Percentiles rank a stretch among this genome's conserved stretches.
These are phyloP conservation scores for Arenaria interpres DNA, from an alignment of 2,113 vertebrate species.

Conservation along the genomic window DNA sequence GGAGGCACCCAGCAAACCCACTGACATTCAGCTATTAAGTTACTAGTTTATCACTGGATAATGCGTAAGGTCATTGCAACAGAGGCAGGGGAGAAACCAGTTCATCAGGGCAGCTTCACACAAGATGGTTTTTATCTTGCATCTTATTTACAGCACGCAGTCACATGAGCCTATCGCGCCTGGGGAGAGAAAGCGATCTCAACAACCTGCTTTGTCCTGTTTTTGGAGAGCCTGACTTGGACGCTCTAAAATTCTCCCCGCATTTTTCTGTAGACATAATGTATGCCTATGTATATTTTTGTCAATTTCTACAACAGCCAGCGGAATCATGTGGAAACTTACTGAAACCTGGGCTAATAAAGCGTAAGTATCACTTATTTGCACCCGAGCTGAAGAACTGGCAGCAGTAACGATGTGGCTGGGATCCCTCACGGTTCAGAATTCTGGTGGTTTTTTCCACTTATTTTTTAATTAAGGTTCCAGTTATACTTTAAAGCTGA, in stretches of 20 bases:
- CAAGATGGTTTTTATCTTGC: neutral
- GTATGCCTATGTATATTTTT: neutral
- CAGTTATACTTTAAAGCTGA: neutral
- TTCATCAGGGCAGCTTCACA: neutral
- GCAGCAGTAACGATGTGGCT: neutral
- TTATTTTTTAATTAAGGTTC: neutral
- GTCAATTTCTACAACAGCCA: neutral
- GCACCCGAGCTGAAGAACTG: neutral
- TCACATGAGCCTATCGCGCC: accelerated
- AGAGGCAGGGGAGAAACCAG: neutral
- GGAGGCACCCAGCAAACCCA: neutral
- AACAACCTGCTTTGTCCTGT: neutral
- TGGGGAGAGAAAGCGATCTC: accelerated
- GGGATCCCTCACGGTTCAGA: neutral
- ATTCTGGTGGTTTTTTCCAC: accelerated
- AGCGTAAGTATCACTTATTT: neutral
- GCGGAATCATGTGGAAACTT: neutral
- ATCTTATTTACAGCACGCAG: neutral
- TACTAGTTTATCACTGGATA: neutral
- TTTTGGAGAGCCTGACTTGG: neutral
- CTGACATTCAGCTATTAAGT: neutral
- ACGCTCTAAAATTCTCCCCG: neutral
- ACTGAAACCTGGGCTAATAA: neutral
- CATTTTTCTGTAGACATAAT: neutral
- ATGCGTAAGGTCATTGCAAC: neutral